These are phyloP conservation scores for Drosophila infuscata DNA, from an alignment of 2,888 invertebrate genomes.

Conservation along the genomic window DNA sequence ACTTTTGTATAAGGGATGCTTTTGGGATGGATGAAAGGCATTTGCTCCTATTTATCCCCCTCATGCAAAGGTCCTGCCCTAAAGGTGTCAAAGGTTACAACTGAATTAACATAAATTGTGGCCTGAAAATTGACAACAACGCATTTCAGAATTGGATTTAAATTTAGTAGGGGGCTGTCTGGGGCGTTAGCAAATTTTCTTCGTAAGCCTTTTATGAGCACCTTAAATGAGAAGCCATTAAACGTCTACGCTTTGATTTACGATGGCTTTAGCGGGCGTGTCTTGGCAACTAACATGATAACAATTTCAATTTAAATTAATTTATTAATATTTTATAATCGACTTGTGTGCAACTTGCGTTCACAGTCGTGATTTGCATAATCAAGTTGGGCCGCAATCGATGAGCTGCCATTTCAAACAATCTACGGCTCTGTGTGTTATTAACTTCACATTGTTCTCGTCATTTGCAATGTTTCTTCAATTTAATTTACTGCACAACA, in stretches of 20 bases:
- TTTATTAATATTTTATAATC: slow-evolving; percentile 79
- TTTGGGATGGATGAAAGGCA: slow-evolving; percentile 30
- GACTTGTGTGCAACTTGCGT: slow-evolving; percentile 38
- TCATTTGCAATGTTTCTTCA: slow-evolving; percentile 40
- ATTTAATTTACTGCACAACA: slow-evolving; percentile 63
- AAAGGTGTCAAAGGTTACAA: slow-evolving; percentile 60
- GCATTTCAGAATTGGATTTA: slow-evolving; percentile 38
- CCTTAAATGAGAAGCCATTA: slow-evolving; percentile 41
- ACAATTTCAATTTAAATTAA: slow-evolving; percentile 67
- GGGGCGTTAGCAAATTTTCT: neutral
- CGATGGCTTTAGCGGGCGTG: slow-evolving; percentile 1
- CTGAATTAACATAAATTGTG: slow-evolving; percentile 74
- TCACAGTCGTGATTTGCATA: slow-evolving; percentile 69
- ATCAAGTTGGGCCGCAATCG: slow-evolving; percentile 52
- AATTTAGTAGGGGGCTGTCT: neutral
- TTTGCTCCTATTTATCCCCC: slow-evolving; percentile 1
- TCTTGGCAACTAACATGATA: slow-evolving; percentile 24
- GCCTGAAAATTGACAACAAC: slow-evolving; percentile 66
- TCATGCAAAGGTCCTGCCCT: neutral
- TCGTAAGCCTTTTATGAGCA: slow-evolving; percentile 23
- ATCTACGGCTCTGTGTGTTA: slow-evolving; percentile 36
- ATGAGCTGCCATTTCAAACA: slow-evolving; percentile 37
- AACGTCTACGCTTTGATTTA: slow-evolving; percentile 35
- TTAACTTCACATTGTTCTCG: slow-evolving; percentile 61
- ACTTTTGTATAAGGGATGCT: slow-evolving; percentile 41